phyloP scores from a whole-genome alignment of 2,888 invertebrate genomes.

The Carpatolechia fugitivella region DNA sequence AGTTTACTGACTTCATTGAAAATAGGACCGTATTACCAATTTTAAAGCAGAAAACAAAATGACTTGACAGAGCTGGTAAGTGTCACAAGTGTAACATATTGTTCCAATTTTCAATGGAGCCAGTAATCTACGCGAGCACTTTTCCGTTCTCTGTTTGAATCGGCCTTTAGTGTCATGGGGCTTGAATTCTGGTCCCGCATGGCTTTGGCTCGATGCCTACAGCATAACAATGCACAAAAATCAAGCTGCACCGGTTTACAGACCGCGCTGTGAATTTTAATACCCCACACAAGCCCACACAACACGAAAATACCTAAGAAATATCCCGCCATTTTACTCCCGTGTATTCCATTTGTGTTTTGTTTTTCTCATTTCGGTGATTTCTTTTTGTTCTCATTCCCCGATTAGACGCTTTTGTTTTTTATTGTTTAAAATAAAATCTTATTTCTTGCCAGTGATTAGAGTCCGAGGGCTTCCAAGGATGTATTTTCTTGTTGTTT shows the following conservation, averaged over 20 bases:
- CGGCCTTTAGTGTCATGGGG: background rate
- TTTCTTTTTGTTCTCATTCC: conserved; percentile 35
- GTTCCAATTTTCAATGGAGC: too few relatives aligned
- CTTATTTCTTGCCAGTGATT: conserved; percentile 30
- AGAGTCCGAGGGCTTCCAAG: conserved; percentile 2
- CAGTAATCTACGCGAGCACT: too few relatives aligned
- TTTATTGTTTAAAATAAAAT: conserved; percentile 34
- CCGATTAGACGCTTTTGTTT: conserved; percentile 34
- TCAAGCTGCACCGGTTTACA: conserved; percentile 34
- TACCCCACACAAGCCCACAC: conserved; percentile 21
- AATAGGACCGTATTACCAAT: too few relatives aligned
- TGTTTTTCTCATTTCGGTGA: conserved; percentile 25
- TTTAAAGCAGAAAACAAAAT: too few relatives aligned
- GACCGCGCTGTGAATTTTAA: conserved; percentile 36
- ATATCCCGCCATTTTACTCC: conserved; percentile 1
- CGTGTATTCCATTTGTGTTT: conserved; percentile 28
- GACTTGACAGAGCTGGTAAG: too few relatives aligned
- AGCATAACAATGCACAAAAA: conserved; percentile 37
- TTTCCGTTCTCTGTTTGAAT: too few relatives aligned
- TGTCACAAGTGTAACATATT: too few relatives aligned
- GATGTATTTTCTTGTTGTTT: background rate
- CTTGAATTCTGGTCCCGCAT: conserved; percentile 3
- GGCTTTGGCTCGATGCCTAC: conserved; percentile 27
- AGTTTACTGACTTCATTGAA: too few relatives aligned
- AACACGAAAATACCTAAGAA: conserved; percentile 18